Evolutionary conservation across 1,140 invertebrate genomes (phyloP).

Genomic region (Metaphire vulgaris): DNA sequence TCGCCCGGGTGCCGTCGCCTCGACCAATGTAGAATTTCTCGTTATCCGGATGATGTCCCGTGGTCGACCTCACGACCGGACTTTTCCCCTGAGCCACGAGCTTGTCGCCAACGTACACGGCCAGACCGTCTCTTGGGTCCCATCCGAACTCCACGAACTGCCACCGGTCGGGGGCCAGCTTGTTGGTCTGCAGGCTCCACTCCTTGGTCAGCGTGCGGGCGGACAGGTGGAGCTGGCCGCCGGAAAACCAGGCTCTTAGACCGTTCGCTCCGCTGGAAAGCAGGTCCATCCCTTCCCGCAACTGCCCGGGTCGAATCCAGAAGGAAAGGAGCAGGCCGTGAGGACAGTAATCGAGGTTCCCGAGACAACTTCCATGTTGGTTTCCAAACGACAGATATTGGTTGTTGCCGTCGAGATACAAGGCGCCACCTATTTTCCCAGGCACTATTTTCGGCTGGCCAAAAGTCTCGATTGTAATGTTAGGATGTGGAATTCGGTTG

Average conservation of each 20-base stretch:
- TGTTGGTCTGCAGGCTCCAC: constrained; percentile 38
- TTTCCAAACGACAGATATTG: constrained; percentile 42
- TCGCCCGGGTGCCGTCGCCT: constrained; percentile 13
- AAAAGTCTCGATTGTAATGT: constrained; percentile 33
- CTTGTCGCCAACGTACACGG: constrained; percentile 39
- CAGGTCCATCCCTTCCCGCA: constrained; percentile 38
- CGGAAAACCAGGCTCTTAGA: constrained; percentile 15
- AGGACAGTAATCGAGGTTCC: constrained; percentile 43
- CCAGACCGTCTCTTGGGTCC: constrained; percentile 40
- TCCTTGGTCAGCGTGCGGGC: constrained; percentile 28
- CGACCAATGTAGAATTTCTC: constrained; percentile 32
- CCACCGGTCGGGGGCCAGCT: constrained; percentile 38
- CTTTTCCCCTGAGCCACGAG: constrained; percentile 28
- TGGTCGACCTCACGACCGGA: constrained; percentile 5
- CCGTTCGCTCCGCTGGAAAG: constrained; percentile 39
- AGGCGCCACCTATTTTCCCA: constrained; percentile 41
- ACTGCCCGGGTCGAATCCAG: constrained; percentile 40
- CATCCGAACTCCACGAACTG: constrained; percentile 45
- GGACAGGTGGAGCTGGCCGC: constrained; percentile 13
- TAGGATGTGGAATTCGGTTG: constrained; percentile 31
- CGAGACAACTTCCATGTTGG: constrained; percentile 42
- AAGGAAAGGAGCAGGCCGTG: constrained; percentile 46
- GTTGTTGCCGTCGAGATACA: constrained; percentile 39
- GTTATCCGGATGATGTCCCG: constrained; percentile 22
- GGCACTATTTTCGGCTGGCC: constrained; percentile 38